These are phyloP conservation scores for Panthera tigris DNA, from an alignment of 2,113 vertebrate species.

Conservation along the genomic window DNA sequence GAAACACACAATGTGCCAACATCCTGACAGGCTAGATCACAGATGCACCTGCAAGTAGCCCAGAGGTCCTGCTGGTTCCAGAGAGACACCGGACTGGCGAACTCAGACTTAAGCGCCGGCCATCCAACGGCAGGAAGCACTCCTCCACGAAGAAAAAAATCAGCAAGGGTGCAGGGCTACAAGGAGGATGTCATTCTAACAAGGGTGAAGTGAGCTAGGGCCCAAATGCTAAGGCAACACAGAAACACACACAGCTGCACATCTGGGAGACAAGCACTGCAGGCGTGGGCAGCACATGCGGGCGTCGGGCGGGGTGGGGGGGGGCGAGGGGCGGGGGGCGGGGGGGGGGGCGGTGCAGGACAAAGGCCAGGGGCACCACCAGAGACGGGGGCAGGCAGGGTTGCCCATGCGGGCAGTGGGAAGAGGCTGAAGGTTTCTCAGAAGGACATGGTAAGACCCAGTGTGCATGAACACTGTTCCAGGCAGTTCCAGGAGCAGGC, in stretches of 20 bases:
- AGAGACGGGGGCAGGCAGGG: no score
- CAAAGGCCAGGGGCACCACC: no score
- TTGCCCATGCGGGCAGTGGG: no score
- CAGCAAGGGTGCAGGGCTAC: background rate
- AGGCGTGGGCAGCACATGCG: accelerated
- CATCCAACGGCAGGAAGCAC: accelerated
- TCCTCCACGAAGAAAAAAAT: background rate
- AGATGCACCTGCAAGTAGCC: background rate
- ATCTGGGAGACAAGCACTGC: background rate
- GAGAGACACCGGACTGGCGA: background rate
- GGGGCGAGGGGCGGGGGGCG: background rate
- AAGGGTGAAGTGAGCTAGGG: background rate
- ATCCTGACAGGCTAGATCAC: background rate
- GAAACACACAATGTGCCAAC: background rate
- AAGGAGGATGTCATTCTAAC: accelerated
- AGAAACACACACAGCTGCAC: accelerated
- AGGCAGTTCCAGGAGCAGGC: background rate
- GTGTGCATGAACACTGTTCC: background rate
- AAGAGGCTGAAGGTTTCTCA: background rate
- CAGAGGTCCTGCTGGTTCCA: background rate
- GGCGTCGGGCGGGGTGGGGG: accelerated
- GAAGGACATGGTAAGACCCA: background rate
- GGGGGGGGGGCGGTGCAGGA: background rate
- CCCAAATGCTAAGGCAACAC: background rate
- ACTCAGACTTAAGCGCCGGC: background rate